Evolutionary conservation across 2,888 invertebrate genomes (phyloP).

Genomic region (Arrhopalites spinosus): DNA sequence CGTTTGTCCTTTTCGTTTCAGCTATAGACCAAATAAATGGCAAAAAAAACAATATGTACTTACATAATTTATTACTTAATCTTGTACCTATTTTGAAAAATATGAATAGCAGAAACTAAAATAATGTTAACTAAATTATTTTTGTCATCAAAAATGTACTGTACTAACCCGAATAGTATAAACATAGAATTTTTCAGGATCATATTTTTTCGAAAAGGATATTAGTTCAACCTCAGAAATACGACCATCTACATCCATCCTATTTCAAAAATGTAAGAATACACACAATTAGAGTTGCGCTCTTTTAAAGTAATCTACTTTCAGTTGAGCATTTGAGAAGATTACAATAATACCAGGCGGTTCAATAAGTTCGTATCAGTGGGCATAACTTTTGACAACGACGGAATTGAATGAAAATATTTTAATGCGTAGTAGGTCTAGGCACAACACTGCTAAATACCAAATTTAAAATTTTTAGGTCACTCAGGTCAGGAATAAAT

Average conservation of each 20-base stretch:
- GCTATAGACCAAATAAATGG: conserved; percentile 63
- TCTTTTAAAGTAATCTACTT: background rate
- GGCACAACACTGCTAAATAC: too few relatives aligned
- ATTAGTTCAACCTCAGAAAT: conserved; percentile 82
- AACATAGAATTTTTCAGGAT: conserved; percentile 97
- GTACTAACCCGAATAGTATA: conserved; percentile 67
- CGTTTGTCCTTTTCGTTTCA: conserved; percentile 81
- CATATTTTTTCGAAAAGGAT: conserved; percentile 91
- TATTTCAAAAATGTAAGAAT: conserved; percentile 58
- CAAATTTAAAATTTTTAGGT: too few relatives aligned
- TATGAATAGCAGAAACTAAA: background rate
- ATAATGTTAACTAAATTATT: too few relatives aligned
- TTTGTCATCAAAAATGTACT: too few relatives aligned
- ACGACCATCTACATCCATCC: conserved; percentile 87
- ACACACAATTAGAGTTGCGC: background rate
- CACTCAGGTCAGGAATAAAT: too few relatives aligned
- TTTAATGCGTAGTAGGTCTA: too few relatives aligned
- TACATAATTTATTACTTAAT: background rate
- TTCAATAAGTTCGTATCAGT: too few relatives aligned
- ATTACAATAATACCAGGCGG: background rate
- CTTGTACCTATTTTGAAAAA: background rate
- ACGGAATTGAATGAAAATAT: too few relatives aligned
- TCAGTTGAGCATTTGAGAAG: background rate
- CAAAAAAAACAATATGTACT: background rate
- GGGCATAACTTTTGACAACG: too few relatives aligned